Base-by-base conservation (phyloP, 37 sponge, comb jelly and placozoan species). In the Petrosia ficiformis region DNA sequence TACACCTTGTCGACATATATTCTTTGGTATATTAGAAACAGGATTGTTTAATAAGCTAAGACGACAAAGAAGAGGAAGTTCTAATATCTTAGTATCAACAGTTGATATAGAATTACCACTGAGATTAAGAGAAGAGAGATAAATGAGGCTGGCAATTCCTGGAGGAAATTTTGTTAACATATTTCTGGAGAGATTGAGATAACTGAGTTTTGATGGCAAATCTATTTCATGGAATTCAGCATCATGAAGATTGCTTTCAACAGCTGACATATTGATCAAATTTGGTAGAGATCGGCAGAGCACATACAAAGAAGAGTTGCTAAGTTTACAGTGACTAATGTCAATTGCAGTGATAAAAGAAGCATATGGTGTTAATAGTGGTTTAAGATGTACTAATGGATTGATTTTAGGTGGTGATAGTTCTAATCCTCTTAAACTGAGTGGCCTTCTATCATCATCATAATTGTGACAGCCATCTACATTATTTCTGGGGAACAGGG, bases 151-250 rank as follows among this genome's bases (percentile, higher is more conserved):
- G 21, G 2, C 70, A 4, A 86, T 4, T 0, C 81, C 81, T 8
- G 1, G 39, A 25, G 86, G 86, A 59, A 42, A 59, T 5, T 58
- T 39, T 0, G 31, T 67, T 19, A 86, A 57, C 38, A 69, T 38
- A 37, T 86, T 86, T 70, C 86, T 42, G 0, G 86, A 65, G 37
- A 86, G 74, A 69, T 86, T 64, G 22, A 86, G 39, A 1, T 10
- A 14, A 61, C 26, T 21, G 0, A 86, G 81, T 28, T 58, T 44
- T 2, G 42, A 28, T 22, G 86, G 86, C 86, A 80, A 86, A 0
- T 19, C 25, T 11, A 42, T 38, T 2, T 2, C 31, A 16, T 10
- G 14, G 10, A 24, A 19, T 2, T 44, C 39, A 57, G 67, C 19
- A 14, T 86, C 64, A 1, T 19, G n/a, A 39, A 86, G 38, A 11